Evolutionary conservation across 2,113 vertebrate genomes (phyloP).

Genomic region (Tragelaphus imberbis): DNA sequence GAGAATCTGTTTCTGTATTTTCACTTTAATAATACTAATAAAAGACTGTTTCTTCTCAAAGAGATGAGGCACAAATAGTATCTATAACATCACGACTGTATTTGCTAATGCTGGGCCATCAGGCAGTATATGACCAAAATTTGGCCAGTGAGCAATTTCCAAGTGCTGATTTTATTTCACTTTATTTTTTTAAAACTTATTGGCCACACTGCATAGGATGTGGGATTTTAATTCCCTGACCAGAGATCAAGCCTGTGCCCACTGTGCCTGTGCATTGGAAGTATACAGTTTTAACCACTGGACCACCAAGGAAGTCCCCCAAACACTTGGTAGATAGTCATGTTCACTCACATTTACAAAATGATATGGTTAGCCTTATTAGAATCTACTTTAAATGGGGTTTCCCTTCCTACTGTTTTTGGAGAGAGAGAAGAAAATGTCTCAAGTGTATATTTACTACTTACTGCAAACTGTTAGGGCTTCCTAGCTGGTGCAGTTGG

Average conservation of each 20-base stretch:
- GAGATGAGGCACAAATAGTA: neutral
- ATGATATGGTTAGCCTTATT: neutral
- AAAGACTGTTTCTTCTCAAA: neutral
- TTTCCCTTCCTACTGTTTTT: neutral
- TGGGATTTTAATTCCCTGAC: neutral
- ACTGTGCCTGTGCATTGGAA: neutral
- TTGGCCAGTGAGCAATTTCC: neutral
- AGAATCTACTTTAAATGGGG: neutral
- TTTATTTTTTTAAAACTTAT: neutral
- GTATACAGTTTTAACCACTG: neutral
- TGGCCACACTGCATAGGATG: neutral
- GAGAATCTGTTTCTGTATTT: neutral
- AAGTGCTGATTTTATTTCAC: neutral
- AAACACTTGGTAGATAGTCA: neutral
- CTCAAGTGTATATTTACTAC: neutral
- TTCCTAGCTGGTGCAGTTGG: neutral
- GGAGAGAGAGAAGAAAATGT: neutral
- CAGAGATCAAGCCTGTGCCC: neutral
- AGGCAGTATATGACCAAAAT: neutral
- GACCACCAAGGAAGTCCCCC: neutral
- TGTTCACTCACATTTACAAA: neutral
- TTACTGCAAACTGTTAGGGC: neutral
- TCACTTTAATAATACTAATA: neutral
- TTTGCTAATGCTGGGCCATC: neutral
- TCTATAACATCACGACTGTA: neutral